Evolutionary conservation across 2,888 invertebrate species (phyloP).

Genomic region (Criorhina ranunculi): DNA sequence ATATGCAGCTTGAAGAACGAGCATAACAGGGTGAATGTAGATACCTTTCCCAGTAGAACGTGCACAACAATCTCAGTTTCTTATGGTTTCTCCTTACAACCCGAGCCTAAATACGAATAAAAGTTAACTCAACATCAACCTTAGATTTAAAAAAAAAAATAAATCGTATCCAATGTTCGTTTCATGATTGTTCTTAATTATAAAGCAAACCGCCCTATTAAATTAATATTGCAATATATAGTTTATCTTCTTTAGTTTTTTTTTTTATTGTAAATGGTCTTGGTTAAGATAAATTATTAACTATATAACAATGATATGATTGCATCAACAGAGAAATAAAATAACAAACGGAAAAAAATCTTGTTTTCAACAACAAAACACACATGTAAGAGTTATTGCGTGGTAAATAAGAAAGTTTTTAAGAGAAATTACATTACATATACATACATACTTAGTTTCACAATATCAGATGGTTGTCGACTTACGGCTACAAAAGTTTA

Average conservation of each 20-base stretch:
- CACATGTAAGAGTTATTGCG: constrained; percentile 7
- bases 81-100: neutral
- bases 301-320: constrained; percentile 75
- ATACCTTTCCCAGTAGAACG: too few relatives aligned
- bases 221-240: constrained; percentile 46
- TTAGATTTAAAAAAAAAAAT: neutral
- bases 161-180: neutral
- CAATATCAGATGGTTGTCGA: constrained; percentile 36
- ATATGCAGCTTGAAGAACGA: too few relatives aligned
- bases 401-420: neutral
- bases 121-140: neutral
- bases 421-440: constrained; percentile 21
- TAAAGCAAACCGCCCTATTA: constrained; percentile 7
- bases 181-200: constrained; percentile 11
- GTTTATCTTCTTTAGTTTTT: constrained; percentile 27
- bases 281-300: constrained; percentile 43
- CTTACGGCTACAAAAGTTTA: constrained; percentile 56
- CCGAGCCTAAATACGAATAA: neutral
- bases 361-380: constrained; percentile 38
- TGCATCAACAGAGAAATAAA: constrained; percentile 59
- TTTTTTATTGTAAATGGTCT: neutral
- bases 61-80: too few relatives aligned
- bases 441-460: neutral
- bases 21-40: too few relatives aligned
- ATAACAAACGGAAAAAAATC: constrained; percentile 25